Percentiles rank a stretch among this genome's conserved stretches.
phyloP scores from a whole-genome alignment of 2,888 invertebrate genomes.

The Eubasilissa splendida region DNA sequence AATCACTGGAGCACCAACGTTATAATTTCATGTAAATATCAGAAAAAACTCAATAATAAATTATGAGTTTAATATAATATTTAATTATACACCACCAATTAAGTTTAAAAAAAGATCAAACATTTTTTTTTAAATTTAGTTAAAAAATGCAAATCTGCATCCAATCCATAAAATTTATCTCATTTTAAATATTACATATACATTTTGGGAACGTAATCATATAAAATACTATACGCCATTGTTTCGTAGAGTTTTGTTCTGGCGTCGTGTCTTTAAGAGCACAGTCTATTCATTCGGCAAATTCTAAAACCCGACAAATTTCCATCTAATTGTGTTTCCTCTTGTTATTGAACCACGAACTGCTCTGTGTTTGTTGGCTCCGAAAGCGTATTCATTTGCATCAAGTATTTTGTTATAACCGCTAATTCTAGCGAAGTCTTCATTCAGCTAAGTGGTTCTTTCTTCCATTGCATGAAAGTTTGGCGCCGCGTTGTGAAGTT shows the following conservation, averaged over 20 bases:
- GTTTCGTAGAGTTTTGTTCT: conserved; percentile 20
- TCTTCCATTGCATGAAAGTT: conserved; percentile 19
- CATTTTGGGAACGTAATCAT: too few species aligned
- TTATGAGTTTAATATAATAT: too few species aligned
- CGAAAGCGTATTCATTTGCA: conserved; percentile 56
- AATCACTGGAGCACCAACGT: too few species aligned
- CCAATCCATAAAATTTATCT: too few species aligned
- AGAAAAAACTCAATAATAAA: too few species aligned
- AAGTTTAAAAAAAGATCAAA: too few species aligned
- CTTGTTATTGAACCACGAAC: conserved; percentile 40
- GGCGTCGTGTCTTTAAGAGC: conserved; percentile 29
- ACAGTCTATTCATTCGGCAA: conserved; percentile 54
- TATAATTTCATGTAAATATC: too few species aligned
- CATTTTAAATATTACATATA: too few species aligned
- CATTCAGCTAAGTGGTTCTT: conserved; percentile 37
- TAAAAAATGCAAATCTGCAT: too few species aligned
- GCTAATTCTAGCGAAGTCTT: conserved; percentile 45
- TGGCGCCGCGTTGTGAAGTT: conserved; percentile 13
- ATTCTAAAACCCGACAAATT: conserved; percentile 57
- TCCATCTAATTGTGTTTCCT: conserved; percentile 57
- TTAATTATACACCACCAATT: too few species aligned
- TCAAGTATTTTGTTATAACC: conserved; percentile 52
- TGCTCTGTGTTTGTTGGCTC: conserved; percentile 37
- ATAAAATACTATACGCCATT: neutral
- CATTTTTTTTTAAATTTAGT: too few species aligned